A percentile compares a stretch with the other conserved stretches of the same genome.
Conservation (phyloP, 2,113 vertebrate genomes). For the Emberiza fucata region DNA sequence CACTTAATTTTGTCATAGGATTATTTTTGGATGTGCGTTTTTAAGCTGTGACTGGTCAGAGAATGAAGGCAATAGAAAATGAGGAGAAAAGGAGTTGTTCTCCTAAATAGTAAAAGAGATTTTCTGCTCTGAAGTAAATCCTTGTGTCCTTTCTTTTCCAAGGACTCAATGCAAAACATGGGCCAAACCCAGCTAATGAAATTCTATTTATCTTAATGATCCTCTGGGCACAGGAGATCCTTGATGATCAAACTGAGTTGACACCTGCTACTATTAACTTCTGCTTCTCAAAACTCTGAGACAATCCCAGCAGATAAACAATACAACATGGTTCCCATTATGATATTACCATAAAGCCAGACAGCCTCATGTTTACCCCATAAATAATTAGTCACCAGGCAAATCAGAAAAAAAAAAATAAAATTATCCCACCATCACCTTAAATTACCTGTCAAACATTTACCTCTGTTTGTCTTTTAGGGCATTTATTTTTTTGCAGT, state of each 20-base stretch:
- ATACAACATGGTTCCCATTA: neutral
- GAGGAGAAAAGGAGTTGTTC: neutral
- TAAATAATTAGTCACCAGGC: slow-evolving; percentile 57
- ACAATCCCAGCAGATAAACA: slow-evolving; percentile 5
- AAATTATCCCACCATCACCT: neutral
- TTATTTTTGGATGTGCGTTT: neutral
- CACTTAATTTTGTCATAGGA: neutral
- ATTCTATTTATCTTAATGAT: slow-evolving; percentile 20
- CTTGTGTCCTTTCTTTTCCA: neutral
- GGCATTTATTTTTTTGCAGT: slow-evolving; percentile 33
- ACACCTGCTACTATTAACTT: neutral
- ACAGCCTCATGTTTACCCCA: slow-evolving; percentile 22
- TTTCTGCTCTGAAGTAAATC: neutral
- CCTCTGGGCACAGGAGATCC: neutral
- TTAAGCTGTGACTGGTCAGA: neutral
- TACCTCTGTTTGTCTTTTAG: neutral
- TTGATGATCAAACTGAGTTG: slow-evolving; percentile 13
- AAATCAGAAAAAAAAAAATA: neutral
- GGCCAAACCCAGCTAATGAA: slow-evolving; percentile 4
- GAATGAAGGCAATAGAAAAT: neutral
- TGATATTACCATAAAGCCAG: neutral
- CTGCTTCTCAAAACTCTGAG: neutral
- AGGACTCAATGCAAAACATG: neutral
- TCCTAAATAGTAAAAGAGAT: neutral
- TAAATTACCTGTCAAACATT: slow-evolving; percentile 30